Conservation (phyloP, 1,140 invertebrate genomes). For the Drosophila sp. region DNA sequence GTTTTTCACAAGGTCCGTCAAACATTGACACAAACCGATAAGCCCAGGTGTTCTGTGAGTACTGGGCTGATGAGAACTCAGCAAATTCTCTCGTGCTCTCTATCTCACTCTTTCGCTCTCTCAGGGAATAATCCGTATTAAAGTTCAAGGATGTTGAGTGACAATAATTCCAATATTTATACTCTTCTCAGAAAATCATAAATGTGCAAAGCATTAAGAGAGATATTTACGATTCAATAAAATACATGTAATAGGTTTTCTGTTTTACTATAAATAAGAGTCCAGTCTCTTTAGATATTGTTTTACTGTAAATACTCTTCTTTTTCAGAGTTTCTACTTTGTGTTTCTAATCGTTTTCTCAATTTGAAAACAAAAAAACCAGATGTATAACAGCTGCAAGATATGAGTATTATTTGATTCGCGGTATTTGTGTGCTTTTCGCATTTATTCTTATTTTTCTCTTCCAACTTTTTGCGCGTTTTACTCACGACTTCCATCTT, state of each 20-base stretch:
- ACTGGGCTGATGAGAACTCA: too few relatives aligned
- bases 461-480: not conserved
- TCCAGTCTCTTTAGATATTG: not conserved
- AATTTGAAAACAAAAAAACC: slow-evolving; percentile 10
- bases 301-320: not conserved
- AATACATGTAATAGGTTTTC: not conserved
- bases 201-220: not conserved
- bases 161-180: too few relatives aligned
- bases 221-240: not conserved
- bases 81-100: not conserved
- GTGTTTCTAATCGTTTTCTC: slow-evolving; percentile 25
- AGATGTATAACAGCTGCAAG: slow-evolving; percentile 56
- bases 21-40: too few relatives aligned
- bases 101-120: not conserved
- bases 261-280: too few relatives aligned
- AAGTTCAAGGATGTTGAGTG: not conserved
- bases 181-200: not conserved
- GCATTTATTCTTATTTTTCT: slow-evolving; percentile 5
- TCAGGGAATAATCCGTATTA: too few relatives aligned
- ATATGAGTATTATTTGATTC: slow-evolving; percentile 37
- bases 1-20: too few relatives aligned
- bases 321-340: not conserved
- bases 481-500: not conserved
- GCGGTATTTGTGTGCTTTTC: not conserved
- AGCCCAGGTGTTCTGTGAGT: too few relatives aligned